Evolutionary conservation across 1,140 invertebrate species (phyloP), one percentile per base, ranked within the genome.

Genomic region (Pectinophora gossypiella): DNA sequence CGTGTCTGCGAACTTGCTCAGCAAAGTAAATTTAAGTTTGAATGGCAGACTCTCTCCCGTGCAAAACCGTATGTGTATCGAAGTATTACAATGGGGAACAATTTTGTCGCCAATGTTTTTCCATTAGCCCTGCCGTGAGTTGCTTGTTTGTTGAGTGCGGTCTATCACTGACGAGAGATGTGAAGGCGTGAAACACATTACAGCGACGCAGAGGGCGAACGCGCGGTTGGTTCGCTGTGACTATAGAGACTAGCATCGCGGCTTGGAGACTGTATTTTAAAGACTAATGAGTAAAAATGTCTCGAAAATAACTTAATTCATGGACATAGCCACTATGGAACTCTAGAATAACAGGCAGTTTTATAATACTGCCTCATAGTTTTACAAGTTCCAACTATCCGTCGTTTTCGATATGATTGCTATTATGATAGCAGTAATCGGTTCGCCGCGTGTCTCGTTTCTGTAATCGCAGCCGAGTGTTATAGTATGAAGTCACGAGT

Each of bases 141-240:
- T 13, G 36, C 7, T 16, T 3, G 36, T 48, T 48, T 32, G 27
- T 4, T 23, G 10, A 23, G 60, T 51, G 48, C 16, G 38, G 21
- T 44, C 43, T 21, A 5, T 38, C 35, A 51, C 19, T 23, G 53
- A 21, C 21, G 55, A 44, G 7, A 5, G 22, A 40, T 64, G 70
- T 64, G 58, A 64, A 69, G 80, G 80, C 77, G 81, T 77, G 81
- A 82, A 82, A 65, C 78, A 85, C 58, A 81, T 85, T 85, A 85
- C 80, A 72, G 63, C 71, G 56, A 46, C 45, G 63, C 59, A 53
- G 51, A 56, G 59, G 51, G 53, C 32, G 36, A 16, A 12, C 36
- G 16, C 36, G 4, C 36, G n/a, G 27, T 23, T 23, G 22, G 22
- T 32, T 32, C 27, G 27, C n/a, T 32, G 27, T 12, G 27, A 32